phyloP scores from a whole-genome alignment of 2,797 vertebrate species.

The Fringilla coelebs region DNA sequence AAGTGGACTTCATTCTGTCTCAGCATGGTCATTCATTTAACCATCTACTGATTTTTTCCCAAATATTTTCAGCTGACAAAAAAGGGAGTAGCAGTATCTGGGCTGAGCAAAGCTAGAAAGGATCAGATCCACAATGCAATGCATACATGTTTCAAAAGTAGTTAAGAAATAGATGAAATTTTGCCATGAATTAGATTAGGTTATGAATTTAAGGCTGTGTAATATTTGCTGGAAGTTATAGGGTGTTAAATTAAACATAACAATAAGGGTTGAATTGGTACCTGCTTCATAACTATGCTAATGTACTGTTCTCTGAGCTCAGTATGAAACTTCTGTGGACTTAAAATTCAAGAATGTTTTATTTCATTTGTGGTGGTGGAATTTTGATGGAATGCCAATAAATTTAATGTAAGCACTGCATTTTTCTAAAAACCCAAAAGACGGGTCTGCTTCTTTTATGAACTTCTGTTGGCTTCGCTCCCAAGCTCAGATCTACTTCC shows the following conservation, averaged over 20 bases:
- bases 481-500: background rate
- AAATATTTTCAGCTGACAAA: background rate
- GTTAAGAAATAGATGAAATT: background rate
- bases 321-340: background rate
- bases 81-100: too few relatives aligned
- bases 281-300: constrained; percentile 40
- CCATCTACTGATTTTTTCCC: background rate
- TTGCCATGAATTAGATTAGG: background rate
- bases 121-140: background rate
- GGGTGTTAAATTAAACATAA: constrained; percentile 36
- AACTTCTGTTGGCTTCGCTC: background rate
- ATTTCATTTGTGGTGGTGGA: background rate
- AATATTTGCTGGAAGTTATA: constrained; percentile 11
- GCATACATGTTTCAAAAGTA: background rate
- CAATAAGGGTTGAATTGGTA: background rate
- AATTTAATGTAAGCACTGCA: background rate
- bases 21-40: background rate
- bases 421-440: background rate
- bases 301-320: constrained; percentile 5
- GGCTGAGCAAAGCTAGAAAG: background rate
- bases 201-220: background rate
- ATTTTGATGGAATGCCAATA: background rate
- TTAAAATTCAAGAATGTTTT: constrained; percentile 10
- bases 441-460: background rate
- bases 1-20: background rate